phyloP scores from a whole-genome alignment of 2,888 invertebrate species.

The Miltochrista miniata region DNA sequence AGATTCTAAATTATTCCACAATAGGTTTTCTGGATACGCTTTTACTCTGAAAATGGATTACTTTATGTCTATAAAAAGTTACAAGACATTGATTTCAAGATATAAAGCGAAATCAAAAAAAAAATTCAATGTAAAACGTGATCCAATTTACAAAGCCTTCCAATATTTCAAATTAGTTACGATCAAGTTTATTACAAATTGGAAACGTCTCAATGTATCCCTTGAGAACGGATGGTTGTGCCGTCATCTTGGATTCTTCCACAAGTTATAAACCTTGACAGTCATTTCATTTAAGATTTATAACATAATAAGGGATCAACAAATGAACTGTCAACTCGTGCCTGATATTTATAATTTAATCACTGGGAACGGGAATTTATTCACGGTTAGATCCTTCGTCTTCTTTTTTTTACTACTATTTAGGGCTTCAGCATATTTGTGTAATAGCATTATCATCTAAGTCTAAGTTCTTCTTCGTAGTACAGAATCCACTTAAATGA shows the following conservation, averaged over 20 bases:
- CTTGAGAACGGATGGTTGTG: constrained; percentile 47
- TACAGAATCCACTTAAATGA: too few species aligned
- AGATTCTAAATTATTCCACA: constrained; percentile 33
- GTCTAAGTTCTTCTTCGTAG: too few species aligned
- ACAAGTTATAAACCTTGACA: constrained; percentile 45
- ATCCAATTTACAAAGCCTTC: constrained; percentile 70
- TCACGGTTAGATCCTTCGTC: too few species aligned
- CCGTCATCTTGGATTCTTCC: constrained; percentile 53
- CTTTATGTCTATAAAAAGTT: constrained; percentile 24
- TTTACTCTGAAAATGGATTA: constrained; percentile 21
- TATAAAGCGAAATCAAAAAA: constrained; percentile 50
- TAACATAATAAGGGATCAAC: too few species aligned
- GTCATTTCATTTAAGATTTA: too few species aligned
- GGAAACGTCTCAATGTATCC: constrained; percentile 66
- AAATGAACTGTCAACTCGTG: too few species aligned
- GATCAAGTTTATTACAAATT: constrained; percentile 74
- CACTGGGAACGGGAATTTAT: too few species aligned
- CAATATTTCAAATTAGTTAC: constrained; percentile 74
- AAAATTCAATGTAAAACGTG: constrained; percentile 66
- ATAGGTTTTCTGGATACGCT: constrained; percentile 31
- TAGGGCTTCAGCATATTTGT: too few species aligned
- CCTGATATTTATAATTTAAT: too few species aligned
- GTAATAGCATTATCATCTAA: too few species aligned
- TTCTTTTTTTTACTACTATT: too few species aligned
- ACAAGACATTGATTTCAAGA: constrained; percentile 30